Conservation (phyloP, 2,113 vertebrate species). For the Dryoscopus gambensis region DNA sequence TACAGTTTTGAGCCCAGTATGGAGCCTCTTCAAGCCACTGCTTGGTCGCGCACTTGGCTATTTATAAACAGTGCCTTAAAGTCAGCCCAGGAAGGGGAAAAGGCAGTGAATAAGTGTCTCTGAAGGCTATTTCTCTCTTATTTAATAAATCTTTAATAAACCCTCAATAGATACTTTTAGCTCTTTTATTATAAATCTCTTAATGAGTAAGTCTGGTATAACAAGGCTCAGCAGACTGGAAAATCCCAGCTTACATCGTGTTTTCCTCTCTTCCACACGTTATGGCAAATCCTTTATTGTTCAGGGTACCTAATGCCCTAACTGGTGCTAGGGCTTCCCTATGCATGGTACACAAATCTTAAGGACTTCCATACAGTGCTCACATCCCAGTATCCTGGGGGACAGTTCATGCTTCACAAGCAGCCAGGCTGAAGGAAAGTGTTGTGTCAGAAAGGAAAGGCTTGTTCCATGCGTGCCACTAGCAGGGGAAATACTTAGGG, state of each 20-base stretch:
- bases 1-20: not conserved
- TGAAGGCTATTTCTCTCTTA: not conserved
- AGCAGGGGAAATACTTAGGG: not conserved
- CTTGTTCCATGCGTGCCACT: not conserved
- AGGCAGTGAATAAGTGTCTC: not conserved
- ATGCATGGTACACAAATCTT: not conserved
- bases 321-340: not conserved
- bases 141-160: not conserved
- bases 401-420: not conserved
- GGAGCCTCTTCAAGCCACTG: not conserved
- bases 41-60: accelerated
- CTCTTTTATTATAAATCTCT: not conserved
- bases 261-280: not conserved
- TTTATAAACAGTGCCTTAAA: not conserved
- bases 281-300: not conserved
- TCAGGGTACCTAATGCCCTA: not conserved
- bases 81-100: not conserved
- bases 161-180: not conserved
- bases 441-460: not conserved
- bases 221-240: not conserved
- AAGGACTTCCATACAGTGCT: not conserved
- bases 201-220: not conserved
- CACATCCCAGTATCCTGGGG: not conserved
- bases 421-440: not conserved
- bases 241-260: not conserved